Evolutionary conservation across 2,797 vertebrate species (phyloP).

Genomic region (Darevskia mixta): DNA sequence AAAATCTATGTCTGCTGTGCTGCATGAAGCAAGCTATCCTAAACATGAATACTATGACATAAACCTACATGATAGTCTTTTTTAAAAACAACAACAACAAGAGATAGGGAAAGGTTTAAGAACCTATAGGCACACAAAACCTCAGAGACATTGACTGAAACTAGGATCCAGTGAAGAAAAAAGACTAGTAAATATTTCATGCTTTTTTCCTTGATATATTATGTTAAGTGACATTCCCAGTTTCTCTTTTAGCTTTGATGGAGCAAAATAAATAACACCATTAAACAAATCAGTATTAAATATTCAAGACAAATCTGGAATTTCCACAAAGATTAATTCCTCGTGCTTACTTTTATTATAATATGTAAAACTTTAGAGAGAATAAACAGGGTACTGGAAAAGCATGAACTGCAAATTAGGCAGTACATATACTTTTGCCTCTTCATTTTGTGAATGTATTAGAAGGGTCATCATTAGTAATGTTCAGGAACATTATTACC

Average conservation of each 20-base stretch:
- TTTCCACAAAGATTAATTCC: constrained; percentile 45
- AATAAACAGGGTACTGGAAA: constrained; percentile 12
- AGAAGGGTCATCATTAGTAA: neutral
- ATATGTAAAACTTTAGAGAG: constrained; percentile 35
- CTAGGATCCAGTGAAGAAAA: neutral
- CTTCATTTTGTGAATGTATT: neutral
- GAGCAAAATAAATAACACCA: constrained; percentile 54
- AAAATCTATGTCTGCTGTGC: neutral
- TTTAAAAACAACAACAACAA: neutral
- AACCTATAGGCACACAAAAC: constrained; percentile 9
- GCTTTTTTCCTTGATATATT: constrained; percentile 18
- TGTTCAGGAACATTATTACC: constrained; percentile 10
- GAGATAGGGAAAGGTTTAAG: neutral
- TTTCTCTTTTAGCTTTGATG: constrained; percentile 56
- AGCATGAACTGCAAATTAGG: neutral
- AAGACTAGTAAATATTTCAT: constrained; percentile 24
- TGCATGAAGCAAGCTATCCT: constrained; percentile 18
- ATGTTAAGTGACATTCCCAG: constrained; percentile 11
- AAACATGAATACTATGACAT: constrained; percentile 43
- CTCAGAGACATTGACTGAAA: constrained; percentile 17
- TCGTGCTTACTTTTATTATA: constrained; percentile 54
- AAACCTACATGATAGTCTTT: constrained; percentile 22
- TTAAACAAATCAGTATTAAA: constrained; percentile 57
- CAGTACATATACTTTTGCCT: neutral
- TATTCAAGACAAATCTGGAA: constrained; percentile 56